A percentile compares a stretch with the other conserved stretches of the same genome.
Evolutionary conservation across 2,113 vertebrate species (phyloP).

Genomic region (Triplophysa rosa): DNA sequence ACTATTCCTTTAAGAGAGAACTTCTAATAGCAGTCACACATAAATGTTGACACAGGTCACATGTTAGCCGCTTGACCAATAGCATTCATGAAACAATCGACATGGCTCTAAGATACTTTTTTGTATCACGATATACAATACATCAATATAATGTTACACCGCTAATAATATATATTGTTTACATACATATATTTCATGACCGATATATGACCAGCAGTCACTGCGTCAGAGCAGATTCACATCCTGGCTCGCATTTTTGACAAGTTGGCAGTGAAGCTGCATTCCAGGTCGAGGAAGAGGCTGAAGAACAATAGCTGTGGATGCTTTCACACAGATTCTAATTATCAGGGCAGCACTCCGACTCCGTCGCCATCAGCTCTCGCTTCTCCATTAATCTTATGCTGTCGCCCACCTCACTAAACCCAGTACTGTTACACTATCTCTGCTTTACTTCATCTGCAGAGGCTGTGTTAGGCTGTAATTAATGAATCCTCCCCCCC

Average conservation of each 20-base stretch:
- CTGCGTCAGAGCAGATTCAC: neutral
- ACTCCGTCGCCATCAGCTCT: slow-evolving; percentile 77
- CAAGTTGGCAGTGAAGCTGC: slow-evolving; percentile 26
- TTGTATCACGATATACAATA: too few species aligned
- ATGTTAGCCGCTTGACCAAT: too few species aligned
- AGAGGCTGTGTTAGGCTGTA: slow-evolving; percentile 71
- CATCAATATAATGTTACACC: too few species aligned
- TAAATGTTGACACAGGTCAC: too few species aligned
- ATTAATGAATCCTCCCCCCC: slow-evolving; percentile 78
- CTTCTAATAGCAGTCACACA: too few species aligned
- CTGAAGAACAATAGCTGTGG: slow-evolving; percentile 76
- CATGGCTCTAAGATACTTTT: too few species aligned
- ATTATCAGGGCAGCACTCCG: slow-evolving; percentile 79
- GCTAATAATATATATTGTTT: too few species aligned
- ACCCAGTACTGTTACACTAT: slow-evolving; percentile 78
- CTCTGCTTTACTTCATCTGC: slow-evolving; percentile 83
- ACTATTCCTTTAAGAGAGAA: too few species aligned
- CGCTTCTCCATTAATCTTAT: slow-evolving; percentile 80
- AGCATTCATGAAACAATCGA: too few species aligned
- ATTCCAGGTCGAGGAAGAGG: slow-evolving; percentile 62
- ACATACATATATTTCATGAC: neutral
- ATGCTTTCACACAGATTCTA: slow-evolving; percentile 77
- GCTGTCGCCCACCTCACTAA: slow-evolving; percentile 84
- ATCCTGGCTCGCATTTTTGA: slow-evolving; percentile 19
- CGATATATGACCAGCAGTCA: neutral